Conservation (phyloP, 2,113 vertebrate species). For the Chiloscyllium plagiosum region DNA sequence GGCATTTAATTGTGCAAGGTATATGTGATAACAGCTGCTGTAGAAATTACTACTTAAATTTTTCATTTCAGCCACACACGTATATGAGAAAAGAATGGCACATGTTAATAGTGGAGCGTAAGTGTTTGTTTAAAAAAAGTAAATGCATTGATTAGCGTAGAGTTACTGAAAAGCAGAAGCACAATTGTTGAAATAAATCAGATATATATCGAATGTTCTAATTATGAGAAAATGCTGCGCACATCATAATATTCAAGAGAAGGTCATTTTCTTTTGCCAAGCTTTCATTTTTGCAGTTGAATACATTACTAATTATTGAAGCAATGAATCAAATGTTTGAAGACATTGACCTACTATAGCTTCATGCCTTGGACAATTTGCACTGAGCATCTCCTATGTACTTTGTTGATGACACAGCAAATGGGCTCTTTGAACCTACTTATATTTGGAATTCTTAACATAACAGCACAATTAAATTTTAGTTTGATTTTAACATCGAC, state of each 20-base stretch:
- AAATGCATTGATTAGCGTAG: neutral
- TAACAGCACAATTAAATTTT: neutral
- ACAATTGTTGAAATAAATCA: neutral
- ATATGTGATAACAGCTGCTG: neutral
- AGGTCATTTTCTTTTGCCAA: neutral
- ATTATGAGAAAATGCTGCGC: neutral
- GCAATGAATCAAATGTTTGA: conserved; percentile 21
- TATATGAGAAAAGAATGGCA: neutral
- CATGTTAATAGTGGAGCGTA: neutral
- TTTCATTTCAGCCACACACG: neutral
- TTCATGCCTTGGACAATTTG: neutral
- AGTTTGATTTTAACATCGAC: neutral
- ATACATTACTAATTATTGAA: conserved; percentile 30
- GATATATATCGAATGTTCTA: conserved; percentile 5
- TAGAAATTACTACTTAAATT: neutral
- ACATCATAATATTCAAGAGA: neutral
- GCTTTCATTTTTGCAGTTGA: conserved; percentile 1
- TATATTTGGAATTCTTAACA: neutral
- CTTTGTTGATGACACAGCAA: neutral
- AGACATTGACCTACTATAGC: neutral
- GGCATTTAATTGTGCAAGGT: neutral
- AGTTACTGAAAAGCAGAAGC: neutral
- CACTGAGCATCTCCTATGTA: neutral
- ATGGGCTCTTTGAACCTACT: neutral
- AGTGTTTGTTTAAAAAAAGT: neutral